These are phyloP conservation scores for Bos javanicus DNA, from an alignment of 2,113 vertebrate genomes.

Conservation along the genomic window DNA sequence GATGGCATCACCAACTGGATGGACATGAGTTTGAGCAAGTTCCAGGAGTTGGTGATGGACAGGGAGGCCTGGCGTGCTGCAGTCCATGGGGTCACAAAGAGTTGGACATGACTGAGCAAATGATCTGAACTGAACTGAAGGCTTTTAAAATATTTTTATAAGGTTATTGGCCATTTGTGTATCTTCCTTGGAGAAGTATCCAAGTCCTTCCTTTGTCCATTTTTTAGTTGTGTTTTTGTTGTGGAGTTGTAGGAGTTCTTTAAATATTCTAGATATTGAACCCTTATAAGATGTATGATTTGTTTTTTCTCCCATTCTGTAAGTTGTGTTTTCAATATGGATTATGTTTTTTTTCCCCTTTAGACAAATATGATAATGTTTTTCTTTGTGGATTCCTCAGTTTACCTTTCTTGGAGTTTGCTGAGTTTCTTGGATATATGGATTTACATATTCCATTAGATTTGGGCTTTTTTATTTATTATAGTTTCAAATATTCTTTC, in stretches of 20 bases:
- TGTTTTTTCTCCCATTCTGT: not conserved
- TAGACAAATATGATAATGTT: not conserved
- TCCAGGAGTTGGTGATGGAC: not conserved
- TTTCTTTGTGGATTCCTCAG: not conserved
- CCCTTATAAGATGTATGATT: not conserved
- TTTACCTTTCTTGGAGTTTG: not conserved
- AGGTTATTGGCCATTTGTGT: not conserved
- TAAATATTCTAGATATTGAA: not conserved
- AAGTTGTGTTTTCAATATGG: not conserved
- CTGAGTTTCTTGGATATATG: not conserved
- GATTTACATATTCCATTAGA: not conserved
- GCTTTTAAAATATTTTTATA: not conserved
- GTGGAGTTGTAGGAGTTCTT: not conserved
- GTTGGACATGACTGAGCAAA: rapidly evolving
- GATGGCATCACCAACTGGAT: not conserved
- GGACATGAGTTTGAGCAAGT: not conserved
- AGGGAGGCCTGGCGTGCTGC: not conserved
- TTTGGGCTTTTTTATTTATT: not conserved
- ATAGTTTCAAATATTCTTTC: not conserved
- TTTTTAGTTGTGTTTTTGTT: not conserved
- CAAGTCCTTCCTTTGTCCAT: not conserved
- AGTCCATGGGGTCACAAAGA: not conserved
- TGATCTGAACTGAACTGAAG: not conserved
- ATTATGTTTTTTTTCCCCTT: not conserved
- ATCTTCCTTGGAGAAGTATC: not conserved